Percentiles rank a stretch among this genome's conserved stretches.
phyloP scores from a whole-genome alignment of 2,888 invertebrate species.

The Notocelia uddmanniana region DNA sequence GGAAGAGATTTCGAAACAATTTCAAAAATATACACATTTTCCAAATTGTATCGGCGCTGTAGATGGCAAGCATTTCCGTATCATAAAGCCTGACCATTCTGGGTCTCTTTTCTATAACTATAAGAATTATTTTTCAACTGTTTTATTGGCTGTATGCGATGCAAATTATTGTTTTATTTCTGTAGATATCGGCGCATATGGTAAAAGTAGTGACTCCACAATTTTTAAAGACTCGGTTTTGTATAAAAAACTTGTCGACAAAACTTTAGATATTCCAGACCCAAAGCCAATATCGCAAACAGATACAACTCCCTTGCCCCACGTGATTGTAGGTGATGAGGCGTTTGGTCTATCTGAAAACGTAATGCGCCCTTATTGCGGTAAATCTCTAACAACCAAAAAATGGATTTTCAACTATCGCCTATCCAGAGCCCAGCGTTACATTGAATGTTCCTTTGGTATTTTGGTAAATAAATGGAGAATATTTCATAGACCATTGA shows the following conservation, averaged over 20 bases:
- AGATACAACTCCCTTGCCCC: constrained; percentile 26
- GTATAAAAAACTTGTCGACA: constrained; percentile 5
- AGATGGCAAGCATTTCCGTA: constrained; percentile 52
- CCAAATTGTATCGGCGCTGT: constrained; percentile 54
- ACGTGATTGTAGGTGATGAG: constrained; percentile 43
- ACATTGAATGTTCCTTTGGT: constrained; percentile 44
- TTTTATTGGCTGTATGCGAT: not conserved
- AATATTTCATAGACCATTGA: constrained; percentile 46
- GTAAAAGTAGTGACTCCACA: constrained; percentile 37
- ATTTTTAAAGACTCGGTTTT: constrained; percentile 36
- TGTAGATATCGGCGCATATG: constrained; percentile 54
- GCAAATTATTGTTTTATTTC: constrained; percentile 52
- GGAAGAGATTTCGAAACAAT: too few relatives aligned
- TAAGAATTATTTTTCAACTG: not conserved
- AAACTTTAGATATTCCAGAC: constrained; percentile 40
- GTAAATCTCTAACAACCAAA: constrained; percentile 27
- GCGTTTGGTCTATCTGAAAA: constrained; percentile 36
- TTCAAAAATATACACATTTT: constrained; percentile 48
- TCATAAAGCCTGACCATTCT: constrained; percentile 17
- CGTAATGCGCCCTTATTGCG: constrained; percentile 45
- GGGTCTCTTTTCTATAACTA: not conserved
- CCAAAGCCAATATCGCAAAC: constrained; percentile 42
- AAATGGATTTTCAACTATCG: constrained; percentile 45
- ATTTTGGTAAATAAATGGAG: constrained; percentile 47
- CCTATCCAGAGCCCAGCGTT: constrained; percentile 44